Conservation (phyloP, 2,888 invertebrate genomes). For the Disparrhopalites patrizii region DNA sequence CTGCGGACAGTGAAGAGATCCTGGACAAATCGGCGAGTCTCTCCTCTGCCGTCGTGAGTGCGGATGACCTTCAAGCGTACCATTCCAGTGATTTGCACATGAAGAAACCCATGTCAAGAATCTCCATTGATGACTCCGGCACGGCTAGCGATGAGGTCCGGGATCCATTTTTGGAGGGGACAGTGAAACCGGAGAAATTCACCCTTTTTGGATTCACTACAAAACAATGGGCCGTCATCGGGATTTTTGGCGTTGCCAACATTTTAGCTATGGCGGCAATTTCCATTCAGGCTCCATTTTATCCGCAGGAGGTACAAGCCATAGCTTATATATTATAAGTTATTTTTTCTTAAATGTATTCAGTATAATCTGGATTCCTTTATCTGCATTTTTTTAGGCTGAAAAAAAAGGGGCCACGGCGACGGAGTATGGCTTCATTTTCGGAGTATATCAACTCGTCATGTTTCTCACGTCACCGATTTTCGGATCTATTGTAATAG, state of each 20-base stretch:
- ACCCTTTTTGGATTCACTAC: conserved; percentile 25
- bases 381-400: conserved; percentile 65
- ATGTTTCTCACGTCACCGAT: conserved; percentile 77
- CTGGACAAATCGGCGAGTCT: conserved; percentile 10
- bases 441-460: conserved; percentile 77
- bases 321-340: background rate
- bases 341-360: background rate
- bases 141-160: background rate
- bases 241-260: conserved; percentile 75
- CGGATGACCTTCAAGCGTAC: background rate
- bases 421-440: conserved; percentile 78
- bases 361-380: background rate
- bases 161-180: background rate
- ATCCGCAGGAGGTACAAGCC: conserved; percentile 68
- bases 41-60: conserved; percentile 17
- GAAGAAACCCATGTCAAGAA: background rate
- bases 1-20: conserved; percentile 13
- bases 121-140: background rate
- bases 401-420: conserved; percentile 75
- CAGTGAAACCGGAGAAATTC: conserved; percentile 3
- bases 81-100: conserved; percentile 15
- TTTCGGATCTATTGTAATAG: conserved; percentile 66
- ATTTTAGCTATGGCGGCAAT: conserved; percentile 82
- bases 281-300: conserved; percentile 79
- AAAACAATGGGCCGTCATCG: conserved; percentile 71